A percentile compares a stretch with the other conserved stretches of the same genome.
These are phyloP conservation scores for Peromyscus leucopus DNA, from an alignment of 2,113 vertebrate species.

Conservation along the genomic window DNA sequence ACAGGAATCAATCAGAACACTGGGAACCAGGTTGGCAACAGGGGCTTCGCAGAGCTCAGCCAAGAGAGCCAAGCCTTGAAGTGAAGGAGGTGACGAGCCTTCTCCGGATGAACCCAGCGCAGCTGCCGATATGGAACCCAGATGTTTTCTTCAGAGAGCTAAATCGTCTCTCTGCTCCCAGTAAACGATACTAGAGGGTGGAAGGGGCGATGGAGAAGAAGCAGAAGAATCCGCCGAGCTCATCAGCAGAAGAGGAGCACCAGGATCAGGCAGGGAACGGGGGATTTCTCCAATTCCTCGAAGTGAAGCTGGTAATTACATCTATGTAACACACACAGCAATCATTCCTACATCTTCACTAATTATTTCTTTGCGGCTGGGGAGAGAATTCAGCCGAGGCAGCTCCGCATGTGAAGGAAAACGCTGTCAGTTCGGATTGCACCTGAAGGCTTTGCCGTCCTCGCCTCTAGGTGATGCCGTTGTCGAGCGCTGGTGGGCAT, in stretches of 20 bases:
- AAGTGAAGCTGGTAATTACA: neutral
- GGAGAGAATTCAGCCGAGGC: neutral
- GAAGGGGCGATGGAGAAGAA: neutral
- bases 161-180: constrained; percentile 15
- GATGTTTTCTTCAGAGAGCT: neutral
- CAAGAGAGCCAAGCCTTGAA: neutral
- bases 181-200: neutral
- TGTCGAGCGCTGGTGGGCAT: neutral
- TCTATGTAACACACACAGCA: neutral
- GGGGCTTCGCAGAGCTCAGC: neutral
- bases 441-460: neutral
- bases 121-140: neutral
- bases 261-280: neutral
- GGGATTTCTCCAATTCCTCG: neutral
- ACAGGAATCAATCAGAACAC: neutral
- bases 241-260: neutral
- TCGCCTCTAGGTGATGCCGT: neutral
- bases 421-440: neutral
- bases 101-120: neutral
- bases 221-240: neutral
- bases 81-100: neutral
- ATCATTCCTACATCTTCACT: neutral
- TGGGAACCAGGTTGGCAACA: neutral
- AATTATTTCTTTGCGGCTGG: neutral
- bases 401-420: neutral